Evolutionary conservation across 2,797 vertebrate genomes (phyloP).

Genomic region (Clarias platycephalus): DNA sequence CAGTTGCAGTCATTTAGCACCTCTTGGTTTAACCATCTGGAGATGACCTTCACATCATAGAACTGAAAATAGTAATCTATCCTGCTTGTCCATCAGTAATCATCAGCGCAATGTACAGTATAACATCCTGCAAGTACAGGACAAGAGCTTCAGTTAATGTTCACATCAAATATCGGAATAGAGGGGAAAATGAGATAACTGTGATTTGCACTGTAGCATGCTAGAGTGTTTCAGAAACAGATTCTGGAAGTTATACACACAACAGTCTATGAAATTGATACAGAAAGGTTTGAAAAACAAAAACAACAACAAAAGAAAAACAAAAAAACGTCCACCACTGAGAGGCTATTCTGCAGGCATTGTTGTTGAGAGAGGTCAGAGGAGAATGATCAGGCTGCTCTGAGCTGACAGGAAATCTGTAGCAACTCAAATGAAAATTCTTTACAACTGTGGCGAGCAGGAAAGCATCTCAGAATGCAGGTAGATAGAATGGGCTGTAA

Average conservation of each 20-base stretch:
- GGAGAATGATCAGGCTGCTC: neutral
- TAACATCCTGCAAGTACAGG: neutral
- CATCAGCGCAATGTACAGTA: neutral
- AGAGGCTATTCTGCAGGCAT: neutral
- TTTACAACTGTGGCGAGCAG: neutral
- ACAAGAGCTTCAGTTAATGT: neutral
- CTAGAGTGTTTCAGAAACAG: neutral
- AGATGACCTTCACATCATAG: neutral
- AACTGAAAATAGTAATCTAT: neutral
- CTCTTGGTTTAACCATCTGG: neutral
- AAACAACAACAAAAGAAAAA: neutral
- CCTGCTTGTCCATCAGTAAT: conserved; percentile 4
- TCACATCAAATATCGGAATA: neutral
- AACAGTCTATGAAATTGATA: neutral
- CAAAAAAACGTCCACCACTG: neutral
- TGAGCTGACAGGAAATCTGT: neutral
- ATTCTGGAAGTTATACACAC: neutral
- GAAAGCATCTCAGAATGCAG: neutral
- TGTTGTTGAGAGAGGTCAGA: neutral
- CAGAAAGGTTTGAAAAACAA: neutral
- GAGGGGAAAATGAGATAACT: neutral
- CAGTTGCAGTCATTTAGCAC: neutral
- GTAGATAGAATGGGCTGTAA: neutral
- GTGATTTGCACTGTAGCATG: neutral
- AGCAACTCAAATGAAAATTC: neutral